A percentile compares a stretch with the other conserved stretches of the same genome.
These are phyloP conservation scores for Alligator sinensis DNA, from an alignment of 2,113 vertebrate genomes.

Conservation along the genomic window DNA sequence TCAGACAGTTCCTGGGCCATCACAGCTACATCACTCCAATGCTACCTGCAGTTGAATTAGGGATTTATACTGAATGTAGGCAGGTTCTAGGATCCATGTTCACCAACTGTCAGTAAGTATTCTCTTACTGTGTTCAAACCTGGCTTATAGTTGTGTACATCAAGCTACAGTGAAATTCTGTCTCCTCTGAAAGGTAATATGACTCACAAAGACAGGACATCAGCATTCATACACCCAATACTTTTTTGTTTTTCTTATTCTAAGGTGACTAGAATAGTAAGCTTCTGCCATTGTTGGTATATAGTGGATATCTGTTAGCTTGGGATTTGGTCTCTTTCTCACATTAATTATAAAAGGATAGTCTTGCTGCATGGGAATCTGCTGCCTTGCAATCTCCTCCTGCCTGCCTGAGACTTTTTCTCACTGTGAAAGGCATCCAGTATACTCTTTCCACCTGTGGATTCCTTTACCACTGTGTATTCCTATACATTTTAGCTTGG, in stretches of 20 bases:
- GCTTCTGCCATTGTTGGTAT: not conserved
- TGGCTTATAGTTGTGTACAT: fast-evolving
- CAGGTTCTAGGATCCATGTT: fast-evolving
- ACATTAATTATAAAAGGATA: not conserved
- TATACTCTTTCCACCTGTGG: not conserved
- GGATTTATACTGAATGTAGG: fast-evolving
- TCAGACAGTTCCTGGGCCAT: too few relatives aligned
- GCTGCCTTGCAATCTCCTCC: not conserved
- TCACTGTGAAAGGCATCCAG: not conserved
- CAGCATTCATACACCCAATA: not conserved
- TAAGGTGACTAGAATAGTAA: not conserved
- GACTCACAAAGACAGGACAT: too few relatives aligned
- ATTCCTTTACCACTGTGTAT: too few relatives aligned
- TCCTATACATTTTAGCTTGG: not conserved
- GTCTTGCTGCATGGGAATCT: not conserved
- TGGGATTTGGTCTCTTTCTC: not conserved
- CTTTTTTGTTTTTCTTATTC: not conserved
- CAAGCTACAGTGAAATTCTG: not conserved
- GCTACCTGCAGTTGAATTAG: not conserved
- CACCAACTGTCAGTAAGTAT: not conserved
- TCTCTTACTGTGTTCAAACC: not conserved
- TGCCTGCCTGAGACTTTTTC: not conserved
- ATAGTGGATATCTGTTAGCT: not conserved
- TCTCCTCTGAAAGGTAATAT: not conserved
- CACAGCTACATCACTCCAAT: too few relatives aligned